phyloP scores from a whole-genome alignment of 2,888 invertebrate genomes.

The Acrocera orbiculus region DNA sequence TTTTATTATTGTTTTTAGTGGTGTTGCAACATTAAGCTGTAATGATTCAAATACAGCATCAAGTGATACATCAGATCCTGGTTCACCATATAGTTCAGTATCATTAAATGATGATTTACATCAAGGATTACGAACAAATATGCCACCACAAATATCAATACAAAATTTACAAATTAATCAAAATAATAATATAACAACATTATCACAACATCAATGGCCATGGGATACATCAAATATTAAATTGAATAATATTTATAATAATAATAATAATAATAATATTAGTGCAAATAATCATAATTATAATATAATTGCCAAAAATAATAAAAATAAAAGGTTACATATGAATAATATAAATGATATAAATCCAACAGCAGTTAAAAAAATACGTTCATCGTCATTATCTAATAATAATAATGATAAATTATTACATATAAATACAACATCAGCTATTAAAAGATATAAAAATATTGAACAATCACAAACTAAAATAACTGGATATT shows the following conservation, averaged over 20 bases:
- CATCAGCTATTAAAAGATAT: too few relatives aligned
- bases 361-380: slow-evolving; percentile 7
- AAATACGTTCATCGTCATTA: slow-evolving; percentile 7
- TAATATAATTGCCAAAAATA: not conserved
- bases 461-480: slow-evolving; percentile 35
- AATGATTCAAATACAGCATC: slow-evolving; percentile 51
- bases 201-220: slow-evolving; percentile 20
- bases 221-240: slow-evolving; percentile 19
- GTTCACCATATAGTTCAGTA: slow-evolving; percentile 61
- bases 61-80: slow-evolving; percentile 75
- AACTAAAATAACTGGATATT: slow-evolving; percentile 71
- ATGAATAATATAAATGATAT: not conserved
- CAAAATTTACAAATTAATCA: too few relatives aligned
- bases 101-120: slow-evolving; percentile 37
- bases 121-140: slow-evolving; percentile 13
- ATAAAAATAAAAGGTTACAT: not conserved
- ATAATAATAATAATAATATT: slow-evolving; percentile 11
- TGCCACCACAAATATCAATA: slow-evolving; percentile 20
- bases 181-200: slow-evolving; percentile 7
- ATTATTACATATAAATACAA: not conserved
- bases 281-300: slow-evolving; percentile 8
- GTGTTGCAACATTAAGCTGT: slow-evolving; percentile 64
- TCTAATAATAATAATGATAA: not conserved
- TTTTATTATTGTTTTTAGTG: slow-evolving; percentile 40
- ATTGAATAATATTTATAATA: slow-evolving; percentile 13